phyloP scores from a whole-genome alignment of 2,888 invertebrate species.

The Lithodes maja region DNA sequence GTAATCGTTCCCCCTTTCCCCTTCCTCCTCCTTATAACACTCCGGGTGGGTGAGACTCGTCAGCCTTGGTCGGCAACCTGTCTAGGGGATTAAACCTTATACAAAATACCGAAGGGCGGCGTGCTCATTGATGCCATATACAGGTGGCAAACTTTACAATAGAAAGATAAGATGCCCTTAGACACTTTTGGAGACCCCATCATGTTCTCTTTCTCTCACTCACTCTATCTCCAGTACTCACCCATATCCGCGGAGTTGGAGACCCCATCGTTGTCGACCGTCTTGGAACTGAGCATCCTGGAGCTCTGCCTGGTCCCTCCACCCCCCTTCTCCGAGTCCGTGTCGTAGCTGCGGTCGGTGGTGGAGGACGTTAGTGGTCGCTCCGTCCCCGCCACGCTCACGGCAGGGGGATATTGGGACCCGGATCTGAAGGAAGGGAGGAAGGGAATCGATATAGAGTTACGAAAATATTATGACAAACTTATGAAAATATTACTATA shows the following conservation, averaged over 20 bases:
- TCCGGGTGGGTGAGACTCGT: not conserved
- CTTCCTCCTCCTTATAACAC: not conserved
- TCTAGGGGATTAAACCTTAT: no score
- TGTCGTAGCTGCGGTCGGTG: conserved; percentile 52
- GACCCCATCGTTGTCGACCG: conserved; percentile 31
- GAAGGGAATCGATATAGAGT: not conserved
- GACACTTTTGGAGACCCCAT: no score
- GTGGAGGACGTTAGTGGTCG: conserved; percentile 50
- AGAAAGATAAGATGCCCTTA: no score
- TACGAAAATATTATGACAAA: no score
- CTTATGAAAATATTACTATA: no score
- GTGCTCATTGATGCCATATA: no score
- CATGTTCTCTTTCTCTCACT: not conserved
- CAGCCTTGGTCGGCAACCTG: no score
- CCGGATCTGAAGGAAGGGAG: conserved; percentile 6
- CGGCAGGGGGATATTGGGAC: conserved; percentile 39
- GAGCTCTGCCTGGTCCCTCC: not conserved
- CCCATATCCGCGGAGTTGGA: conserved; percentile 26
- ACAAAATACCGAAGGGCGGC: no score
- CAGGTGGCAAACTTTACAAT: no score
- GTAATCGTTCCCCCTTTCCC: not conserved
- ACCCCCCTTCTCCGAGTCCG: conserved; percentile 53
- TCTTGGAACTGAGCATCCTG: conserved; percentile 15
- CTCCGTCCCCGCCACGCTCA: conserved; percentile 28
- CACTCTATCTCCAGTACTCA: conserved; percentile 6